Evolutionary conservation across 2,797 vertebrate genomes (phyloP).

Genomic region (Coregonus ussuriensis): DNA sequence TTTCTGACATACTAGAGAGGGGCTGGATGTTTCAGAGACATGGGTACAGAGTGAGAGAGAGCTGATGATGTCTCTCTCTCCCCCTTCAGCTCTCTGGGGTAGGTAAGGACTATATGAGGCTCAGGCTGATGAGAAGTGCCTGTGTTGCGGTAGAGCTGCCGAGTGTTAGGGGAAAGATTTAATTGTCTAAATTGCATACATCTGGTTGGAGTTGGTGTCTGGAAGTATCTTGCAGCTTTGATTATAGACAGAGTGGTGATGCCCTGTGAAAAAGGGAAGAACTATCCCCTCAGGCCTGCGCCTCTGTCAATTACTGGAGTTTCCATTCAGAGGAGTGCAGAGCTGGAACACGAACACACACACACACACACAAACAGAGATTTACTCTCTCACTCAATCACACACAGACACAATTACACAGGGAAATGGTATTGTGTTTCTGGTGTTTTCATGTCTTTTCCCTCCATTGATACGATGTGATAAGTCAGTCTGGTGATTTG

Average conservation of each 20-base stretch:
- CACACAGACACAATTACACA: neutral
- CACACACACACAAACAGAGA: neutral
- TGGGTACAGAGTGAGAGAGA: too few species aligned
- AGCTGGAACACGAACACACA: conserved; percentile 21
- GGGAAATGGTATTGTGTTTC: neutral
- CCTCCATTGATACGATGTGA: conserved; percentile 7
- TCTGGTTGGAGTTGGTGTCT: conserved; percentile 55
- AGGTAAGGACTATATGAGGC: neutral
- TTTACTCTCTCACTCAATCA: neutral
- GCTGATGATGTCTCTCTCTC: neutral
- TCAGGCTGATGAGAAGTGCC: conserved; percentile 28
- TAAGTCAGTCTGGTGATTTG: neutral
- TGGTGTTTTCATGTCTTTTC: conserved; percentile 18
- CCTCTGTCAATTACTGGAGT: conserved; percentile 54
- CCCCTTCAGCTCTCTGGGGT: neutral
- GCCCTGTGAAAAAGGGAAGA: conserved; percentile 59
- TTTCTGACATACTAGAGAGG: neutral
- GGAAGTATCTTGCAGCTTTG: conserved; percentile 40
- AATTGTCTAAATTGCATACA: conserved; percentile 69
- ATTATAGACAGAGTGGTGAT: conserved; percentile 58
- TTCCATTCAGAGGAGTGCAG: conserved; percentile 53
- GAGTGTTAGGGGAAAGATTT: conserved; percentile 44
- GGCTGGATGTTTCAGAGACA: neutral
- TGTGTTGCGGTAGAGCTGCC: conserved; percentile 52
- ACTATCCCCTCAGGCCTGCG: conserved; percentile 48